Conservation (phyloP, 2,888 invertebrate species). For the Cataglyphis altisquamis region DNA sequence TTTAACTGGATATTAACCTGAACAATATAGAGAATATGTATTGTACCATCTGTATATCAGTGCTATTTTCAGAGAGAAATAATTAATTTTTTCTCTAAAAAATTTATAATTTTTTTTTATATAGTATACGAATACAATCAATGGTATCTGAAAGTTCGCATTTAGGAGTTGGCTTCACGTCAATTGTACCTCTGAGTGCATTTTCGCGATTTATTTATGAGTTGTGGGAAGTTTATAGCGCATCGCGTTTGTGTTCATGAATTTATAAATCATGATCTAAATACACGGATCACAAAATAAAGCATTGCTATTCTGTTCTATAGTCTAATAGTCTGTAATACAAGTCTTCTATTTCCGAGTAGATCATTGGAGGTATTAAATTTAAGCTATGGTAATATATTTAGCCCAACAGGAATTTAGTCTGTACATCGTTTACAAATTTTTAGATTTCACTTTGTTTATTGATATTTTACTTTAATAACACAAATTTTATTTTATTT, state of each 20-base stretch:
- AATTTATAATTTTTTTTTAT: slow-evolving; percentile 2
- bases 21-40: background rate
- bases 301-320: slow-evolving; percentile 33
- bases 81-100: background rate
- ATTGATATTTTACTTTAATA: background rate
- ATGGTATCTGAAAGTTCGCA: slow-evolving; percentile 13
- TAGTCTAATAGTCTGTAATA: background rate
- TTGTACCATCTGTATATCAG: slow-evolving; percentile 10
- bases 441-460: background rate
- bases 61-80: background rate
- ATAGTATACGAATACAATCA: background rate
- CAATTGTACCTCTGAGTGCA: slow-evolving; percentile 39
- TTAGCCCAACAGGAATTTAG: background rate
- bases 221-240: background rate
- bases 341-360: background rate
- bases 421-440: background rate
- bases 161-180: slow-evolving; percentile 34
- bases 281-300: slow-evolving; percentile 41
- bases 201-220: slow-evolving; percentile 37
- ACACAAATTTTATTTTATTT: background rate
- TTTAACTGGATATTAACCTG: background rate
- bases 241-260: slow-evolving; percentile 26
- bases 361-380: background rate
- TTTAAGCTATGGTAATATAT: background rate
- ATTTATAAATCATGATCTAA: slow-evolving; percentile 12